Conservation (phyloP, 2,113 vertebrate genomes). For the Leucosticte australis region DNA sequence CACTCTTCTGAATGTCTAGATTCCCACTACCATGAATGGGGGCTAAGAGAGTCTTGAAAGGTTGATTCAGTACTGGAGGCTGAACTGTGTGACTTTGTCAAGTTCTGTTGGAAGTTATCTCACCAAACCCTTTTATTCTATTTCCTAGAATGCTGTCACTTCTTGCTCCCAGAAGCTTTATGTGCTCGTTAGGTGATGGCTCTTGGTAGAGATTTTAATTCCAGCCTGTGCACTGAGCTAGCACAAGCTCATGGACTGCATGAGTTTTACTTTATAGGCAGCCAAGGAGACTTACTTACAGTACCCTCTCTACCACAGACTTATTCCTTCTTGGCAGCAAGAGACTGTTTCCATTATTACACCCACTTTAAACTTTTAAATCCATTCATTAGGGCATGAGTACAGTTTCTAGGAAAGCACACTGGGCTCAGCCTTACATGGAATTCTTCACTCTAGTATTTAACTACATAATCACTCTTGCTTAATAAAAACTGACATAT, state of each 20-base stretch:
- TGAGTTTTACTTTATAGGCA: not conserved
- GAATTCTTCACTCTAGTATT: not conserved
- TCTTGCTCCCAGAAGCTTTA: not conserved
- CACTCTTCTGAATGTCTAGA: not conserved
- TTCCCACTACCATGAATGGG: not conserved
- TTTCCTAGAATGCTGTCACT: not conserved
- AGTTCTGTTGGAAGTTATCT: not conserved
- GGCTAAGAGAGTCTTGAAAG: not conserved
- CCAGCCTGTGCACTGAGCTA: not conserved
- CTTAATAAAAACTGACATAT: not conserved
- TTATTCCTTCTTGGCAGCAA: not conserved
- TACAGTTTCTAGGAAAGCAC: not conserved
- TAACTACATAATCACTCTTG: not conserved
- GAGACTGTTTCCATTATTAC: not conserved
- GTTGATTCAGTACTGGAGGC: not conserved
- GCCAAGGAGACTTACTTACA: not conserved
- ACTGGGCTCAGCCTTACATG: not conserved
- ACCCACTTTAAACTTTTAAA: not conserved
- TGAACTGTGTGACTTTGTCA: not conserved
- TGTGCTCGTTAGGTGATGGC: not conserved
- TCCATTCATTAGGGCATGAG: not conserved
- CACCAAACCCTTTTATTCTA: not conserved
- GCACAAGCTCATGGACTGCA: not conserved
- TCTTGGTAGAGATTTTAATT: not conserved
- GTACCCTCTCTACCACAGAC: not conserved